Base-by-base conservation (phyloP, 2,797 vertebrate genomes). In the Anas capensis region DNA sequence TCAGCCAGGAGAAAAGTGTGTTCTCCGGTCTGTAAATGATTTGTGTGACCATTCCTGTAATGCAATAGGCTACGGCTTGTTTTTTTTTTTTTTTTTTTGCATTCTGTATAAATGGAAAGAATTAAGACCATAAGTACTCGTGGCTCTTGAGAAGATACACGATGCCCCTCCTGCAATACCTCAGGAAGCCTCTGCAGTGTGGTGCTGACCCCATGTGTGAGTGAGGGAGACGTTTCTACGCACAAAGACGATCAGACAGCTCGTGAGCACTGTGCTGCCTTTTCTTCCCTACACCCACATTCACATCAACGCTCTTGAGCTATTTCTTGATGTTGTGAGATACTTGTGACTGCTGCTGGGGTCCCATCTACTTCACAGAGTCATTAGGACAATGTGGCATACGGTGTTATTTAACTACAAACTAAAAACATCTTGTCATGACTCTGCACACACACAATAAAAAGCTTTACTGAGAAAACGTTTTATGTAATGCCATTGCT, bases 391-490 rank as follows among this genome's bases (percentile, higher is more conserved):
- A 92, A 96, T 76, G 77, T 87, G 95, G 96, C 93, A 96, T 92
- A 87, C 66, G 95, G 69, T 95, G 84, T 89, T 96, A 94, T 89
- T 97, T 97, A 97, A 93, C 68, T 92, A 70, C 85, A 97, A 97
- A 96, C 82, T 92, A 86, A 96, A 97, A 97, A 64, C 90, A 95
- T 95, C 92, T 96, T 97, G 95, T 93, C 88, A 93, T 96, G 96
- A 95, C 84, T 96, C 94, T 92, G 82, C 92, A 93, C 93, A 93
- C 94, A 95, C 96, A 96, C 75, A 85, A 93, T 93, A 94, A 97
- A 95, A 95, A 93, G 84, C 92, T 80, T 96, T 86, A 82, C 95
- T 84, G 54, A 93, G 92, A 97, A 97, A 96, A 95, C 79, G 70
- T 94, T 93, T 96, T 95, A 93, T 95, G 92, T 73, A 94, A 95